Evolutionary conservation across 2,888 invertebrate genomes (phyloP).

Genomic region (Lycocerus yunnanus): DNA sequence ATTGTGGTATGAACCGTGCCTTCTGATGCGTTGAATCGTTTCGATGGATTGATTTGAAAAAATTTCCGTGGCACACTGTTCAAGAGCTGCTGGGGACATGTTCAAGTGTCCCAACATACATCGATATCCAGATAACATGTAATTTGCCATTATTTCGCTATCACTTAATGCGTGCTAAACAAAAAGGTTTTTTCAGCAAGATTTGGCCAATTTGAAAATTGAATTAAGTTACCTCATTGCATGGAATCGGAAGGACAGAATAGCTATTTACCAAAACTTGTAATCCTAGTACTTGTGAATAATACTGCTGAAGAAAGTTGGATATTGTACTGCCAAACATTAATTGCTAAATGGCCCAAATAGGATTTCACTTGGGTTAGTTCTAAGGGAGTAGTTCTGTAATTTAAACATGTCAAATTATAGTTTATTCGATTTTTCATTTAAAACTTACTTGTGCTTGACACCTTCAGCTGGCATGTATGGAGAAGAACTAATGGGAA

Average conservation of each 20-base stretch:
- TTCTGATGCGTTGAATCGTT: constrained; percentile 45
- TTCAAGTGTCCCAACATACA: constrained; percentile 58
- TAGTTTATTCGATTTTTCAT: background rate
- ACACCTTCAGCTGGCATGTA: constrained; percentile 55
- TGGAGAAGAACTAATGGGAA: constrained; percentile 52
- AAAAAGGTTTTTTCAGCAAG: background rate
- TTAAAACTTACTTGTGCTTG: constrained; percentile 47
- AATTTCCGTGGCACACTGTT: constrained; percentile 51
- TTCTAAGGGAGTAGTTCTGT: constrained; percentile 35
- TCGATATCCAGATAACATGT: constrained; percentile 45
- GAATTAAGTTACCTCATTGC: constrained; percentile 47
- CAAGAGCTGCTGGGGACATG: constrained; percentile 54
- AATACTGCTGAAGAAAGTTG: constrained; percentile 79
- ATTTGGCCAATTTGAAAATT: constrained; percentile 27
- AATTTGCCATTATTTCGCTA: constrained; percentile 30
- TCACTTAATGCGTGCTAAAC: constrained; percentile 31
- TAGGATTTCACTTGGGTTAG: constrained; percentile 28
- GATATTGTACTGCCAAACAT: constrained; percentile 69
- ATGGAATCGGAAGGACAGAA: constrained; percentile 50
- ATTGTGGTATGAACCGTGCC: constrained; percentile 48
- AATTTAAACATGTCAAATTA: background rate
- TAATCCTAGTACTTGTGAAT: constrained; percentile 76
- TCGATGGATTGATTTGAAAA: constrained; percentile 52
- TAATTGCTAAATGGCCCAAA: constrained; percentile 33
- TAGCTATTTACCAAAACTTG: constrained; percentile 83